Evolutionary conservation across 2,797 vertebrate species (phyloP).

Genomic region (Natrix natrix): DNA sequence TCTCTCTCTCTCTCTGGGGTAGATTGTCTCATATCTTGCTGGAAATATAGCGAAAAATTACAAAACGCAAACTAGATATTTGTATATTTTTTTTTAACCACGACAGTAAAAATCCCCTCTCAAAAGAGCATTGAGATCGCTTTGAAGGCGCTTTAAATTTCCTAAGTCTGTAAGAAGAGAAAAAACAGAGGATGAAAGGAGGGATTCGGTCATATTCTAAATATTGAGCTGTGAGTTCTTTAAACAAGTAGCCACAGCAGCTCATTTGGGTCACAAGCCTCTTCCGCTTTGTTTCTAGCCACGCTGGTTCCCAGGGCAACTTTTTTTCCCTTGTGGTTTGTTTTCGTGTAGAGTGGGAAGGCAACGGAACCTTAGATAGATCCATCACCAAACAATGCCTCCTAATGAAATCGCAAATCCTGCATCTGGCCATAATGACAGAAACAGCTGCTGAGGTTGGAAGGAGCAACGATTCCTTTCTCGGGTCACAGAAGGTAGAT

Average conservation of each 20-base stretch:
- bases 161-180: neutral
- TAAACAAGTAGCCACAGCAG: neutral
- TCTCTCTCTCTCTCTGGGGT: neutral
- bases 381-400: too few relatives aligned
- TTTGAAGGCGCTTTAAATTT: neutral
- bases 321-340: too few relatives aligned
- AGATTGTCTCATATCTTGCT: rapidly evolving
- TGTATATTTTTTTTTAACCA: neutral
- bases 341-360: too few relatives aligned
- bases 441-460: too few relatives aligned
- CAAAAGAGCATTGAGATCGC: neutral
- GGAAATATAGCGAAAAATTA: neutral
- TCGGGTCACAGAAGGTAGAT: too few relatives aligned
- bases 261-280: too few relatives aligned
- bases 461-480: too few relatives aligned
- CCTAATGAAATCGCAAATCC: too few relatives aligned
- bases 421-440: too few relatives aligned
- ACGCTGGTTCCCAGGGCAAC: too few relatives aligned
- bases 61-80: neutral
- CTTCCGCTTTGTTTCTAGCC: too few relatives aligned
- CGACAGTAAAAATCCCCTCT: neutral
- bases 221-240: neutral
- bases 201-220: neutral
- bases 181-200: neutral
- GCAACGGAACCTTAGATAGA: too few relatives aligned